Conservation (phyloP, 1,140 invertebrate genomes). For the Zaprionus vittiger region DNA sequence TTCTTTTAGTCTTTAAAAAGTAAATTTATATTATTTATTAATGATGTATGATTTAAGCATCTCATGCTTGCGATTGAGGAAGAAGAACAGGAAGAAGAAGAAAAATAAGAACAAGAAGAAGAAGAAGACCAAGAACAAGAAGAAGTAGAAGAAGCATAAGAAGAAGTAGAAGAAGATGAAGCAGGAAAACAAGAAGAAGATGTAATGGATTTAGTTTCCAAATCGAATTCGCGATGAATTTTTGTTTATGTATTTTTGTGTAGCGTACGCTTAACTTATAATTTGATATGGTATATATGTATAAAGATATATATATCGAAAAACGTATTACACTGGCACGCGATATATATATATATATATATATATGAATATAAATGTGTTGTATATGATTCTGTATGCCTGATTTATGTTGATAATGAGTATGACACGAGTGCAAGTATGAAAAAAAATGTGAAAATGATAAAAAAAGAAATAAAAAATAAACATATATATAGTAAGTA, state of each 20-base stretch:
- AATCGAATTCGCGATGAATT: slow-evolving; percentile 22
- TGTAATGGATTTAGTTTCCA: slow-evolving; percentile 39
- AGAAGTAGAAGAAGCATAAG: not conserved
- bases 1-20: slow-evolving; percentile 16
- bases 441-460: slow-evolving; percentile 62
- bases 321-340: slow-evolving; percentile 47
- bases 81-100: not conserved
- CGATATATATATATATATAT: slow-evolving; percentile 25
- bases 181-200: not conserved
- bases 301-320: slow-evolving; percentile 33
- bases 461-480: slow-evolving; percentile 40
- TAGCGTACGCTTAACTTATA: slow-evolving; percentile 56
- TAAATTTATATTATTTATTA: slow-evolving; percentile 47
- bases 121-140: not conserved
- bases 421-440: slow-evolving; percentile 59
- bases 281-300: slow-evolving; percentile 12
- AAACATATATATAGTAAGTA: slow-evolving; percentile 47
- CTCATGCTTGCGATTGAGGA: slow-evolving; percentile 1
- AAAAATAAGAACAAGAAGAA: not conserved
- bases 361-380: slow-evolving; percentile 9
- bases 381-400: slow-evolving; percentile 58
- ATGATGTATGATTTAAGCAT: slow-evolving; percentile 25
- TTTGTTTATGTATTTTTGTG: slow-evolving; percentile 45
- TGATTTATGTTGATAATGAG: slow-evolving; percentile 62
- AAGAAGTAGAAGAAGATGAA: not conserved